Percentiles rank a stretch among this genome's conserved stretches.
Evolutionary conservation across 2,113 vertebrate genomes (phyloP).

Genomic region (Regulus satrapa): DNA sequence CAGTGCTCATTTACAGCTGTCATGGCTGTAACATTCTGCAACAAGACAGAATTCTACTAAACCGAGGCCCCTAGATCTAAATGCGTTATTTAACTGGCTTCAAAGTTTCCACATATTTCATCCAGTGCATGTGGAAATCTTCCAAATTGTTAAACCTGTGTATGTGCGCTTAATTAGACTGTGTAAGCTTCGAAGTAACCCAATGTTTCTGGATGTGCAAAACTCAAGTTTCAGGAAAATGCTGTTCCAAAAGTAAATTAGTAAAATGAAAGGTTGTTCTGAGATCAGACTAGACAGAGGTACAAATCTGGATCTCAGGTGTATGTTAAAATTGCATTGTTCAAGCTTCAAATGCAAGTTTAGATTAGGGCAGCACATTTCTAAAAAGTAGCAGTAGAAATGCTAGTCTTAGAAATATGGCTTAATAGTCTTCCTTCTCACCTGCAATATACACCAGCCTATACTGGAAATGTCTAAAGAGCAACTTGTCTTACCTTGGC

Average conservation of each 20-base stretch:
- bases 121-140: not conserved
- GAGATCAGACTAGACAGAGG: not conserved
- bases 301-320: not conserved
- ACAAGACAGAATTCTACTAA: not conserved
- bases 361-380: not conserved
- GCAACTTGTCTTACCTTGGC: constrained; percentile 74
- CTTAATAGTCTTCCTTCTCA: not conserved
- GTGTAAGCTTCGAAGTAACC: not conserved
- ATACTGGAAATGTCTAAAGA: not conserved
- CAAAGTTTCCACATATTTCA: not conserved
- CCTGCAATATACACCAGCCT: not conserved
- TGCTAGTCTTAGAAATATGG: not conserved
- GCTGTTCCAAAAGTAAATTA: not conserved
- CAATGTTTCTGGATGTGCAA: not conserved
- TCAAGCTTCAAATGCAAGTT: not conserved
- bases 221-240: not conserved
- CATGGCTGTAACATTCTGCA: not conserved
- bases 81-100: not conserved
- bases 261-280: not conserved
- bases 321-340: not conserved
- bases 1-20: not conserved
- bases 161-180: not conserved
- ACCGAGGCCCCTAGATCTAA: not conserved
- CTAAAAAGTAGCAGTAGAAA: not conserved
- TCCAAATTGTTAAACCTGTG: not conserved